Evolutionary conservation across 1,140 invertebrate genomes (phyloP).

Genomic region (Thaumetopoea pityocampa): DNA sequence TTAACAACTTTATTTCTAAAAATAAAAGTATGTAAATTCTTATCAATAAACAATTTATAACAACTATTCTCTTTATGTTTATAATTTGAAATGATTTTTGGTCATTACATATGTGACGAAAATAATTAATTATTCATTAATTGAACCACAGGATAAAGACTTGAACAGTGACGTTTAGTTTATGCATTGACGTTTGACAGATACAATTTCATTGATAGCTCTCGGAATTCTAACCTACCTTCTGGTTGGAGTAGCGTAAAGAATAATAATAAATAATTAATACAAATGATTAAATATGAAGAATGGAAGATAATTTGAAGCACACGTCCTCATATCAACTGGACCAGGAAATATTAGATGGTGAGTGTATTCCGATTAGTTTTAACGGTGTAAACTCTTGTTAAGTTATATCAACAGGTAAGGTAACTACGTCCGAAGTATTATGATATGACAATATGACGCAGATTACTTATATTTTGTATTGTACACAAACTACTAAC

Average conservation of each 20-base stretch:
- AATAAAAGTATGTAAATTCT: too few species aligned
- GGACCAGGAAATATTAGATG: constrained; percentile 67
- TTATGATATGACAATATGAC: constrained; percentile 22
- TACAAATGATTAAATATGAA: constrained; percentile 60
- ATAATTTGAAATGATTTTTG: too few species aligned
- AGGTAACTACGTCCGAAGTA: constrained; percentile 10
- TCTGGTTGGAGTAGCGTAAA: constrained; percentile 33
- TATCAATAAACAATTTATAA: too few species aligned
- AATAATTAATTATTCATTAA: too few species aligned
- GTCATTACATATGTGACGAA: too few species aligned
- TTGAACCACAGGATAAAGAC: too few species aligned
- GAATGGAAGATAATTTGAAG: constrained; percentile 69
- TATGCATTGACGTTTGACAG: too few species aligned
- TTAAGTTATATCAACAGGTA: constrained; percentile 59
- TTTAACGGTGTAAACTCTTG: constrained; percentile 44
- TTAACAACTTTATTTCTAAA: too few species aligned
- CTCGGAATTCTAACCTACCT: constrained; percentile 31
- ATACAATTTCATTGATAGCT: constrained; percentile 16
- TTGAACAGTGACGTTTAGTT: too few species aligned
- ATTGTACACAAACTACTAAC: constrained; percentile 10
- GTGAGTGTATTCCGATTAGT: constrained; percentile 31
- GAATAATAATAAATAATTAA: constrained; percentile 35
- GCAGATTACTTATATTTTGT: constrained; percentile 17
- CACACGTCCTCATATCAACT: constrained; percentile 59
- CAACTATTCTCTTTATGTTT: too few species aligned